These are phyloP conservation scores for Micromys minutus DNA, from an alignment of 2,113 vertebrate species.

Conservation along the genomic window DNA sequence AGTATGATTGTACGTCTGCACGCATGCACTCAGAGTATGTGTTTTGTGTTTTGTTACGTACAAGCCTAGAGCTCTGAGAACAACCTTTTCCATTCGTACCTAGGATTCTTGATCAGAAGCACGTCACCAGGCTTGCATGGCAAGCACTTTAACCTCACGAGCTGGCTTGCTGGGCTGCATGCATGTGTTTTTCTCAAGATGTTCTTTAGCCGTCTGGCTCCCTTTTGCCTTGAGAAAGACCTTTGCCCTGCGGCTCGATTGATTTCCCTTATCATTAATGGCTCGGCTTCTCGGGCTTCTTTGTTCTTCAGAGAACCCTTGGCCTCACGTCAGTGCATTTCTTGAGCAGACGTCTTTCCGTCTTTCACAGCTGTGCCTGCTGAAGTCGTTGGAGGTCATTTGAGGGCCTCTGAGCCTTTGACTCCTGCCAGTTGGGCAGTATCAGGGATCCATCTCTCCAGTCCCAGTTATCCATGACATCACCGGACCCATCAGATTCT, in stretches of 20 bases:
- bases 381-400: background rate
- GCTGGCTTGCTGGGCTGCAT: background rate
- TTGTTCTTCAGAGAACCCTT: background rate
- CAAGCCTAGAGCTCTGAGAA: background rate
- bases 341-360: background rate
- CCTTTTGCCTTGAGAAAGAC: background rate
- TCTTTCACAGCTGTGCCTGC: background rate
- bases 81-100: background rate
- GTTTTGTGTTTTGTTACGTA: background rate
- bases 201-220: background rate
- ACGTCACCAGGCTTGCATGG: background rate
- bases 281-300: background rate
- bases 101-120: background rate
- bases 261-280: background rate
- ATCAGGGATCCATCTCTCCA: background rate
- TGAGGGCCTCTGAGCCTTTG: background rate
- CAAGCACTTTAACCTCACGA: background rate
- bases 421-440: background rate
- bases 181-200: background rate
- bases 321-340: background rate
- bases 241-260: background rate
- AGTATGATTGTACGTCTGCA: background rate
- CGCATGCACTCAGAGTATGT: background rate
- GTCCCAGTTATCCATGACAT: accelerated
- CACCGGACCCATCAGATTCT: background rate